phyloP scores from a whole-genome alignment of 2,797 vertebrate genomes.

The Pampus argenteus region DNA sequence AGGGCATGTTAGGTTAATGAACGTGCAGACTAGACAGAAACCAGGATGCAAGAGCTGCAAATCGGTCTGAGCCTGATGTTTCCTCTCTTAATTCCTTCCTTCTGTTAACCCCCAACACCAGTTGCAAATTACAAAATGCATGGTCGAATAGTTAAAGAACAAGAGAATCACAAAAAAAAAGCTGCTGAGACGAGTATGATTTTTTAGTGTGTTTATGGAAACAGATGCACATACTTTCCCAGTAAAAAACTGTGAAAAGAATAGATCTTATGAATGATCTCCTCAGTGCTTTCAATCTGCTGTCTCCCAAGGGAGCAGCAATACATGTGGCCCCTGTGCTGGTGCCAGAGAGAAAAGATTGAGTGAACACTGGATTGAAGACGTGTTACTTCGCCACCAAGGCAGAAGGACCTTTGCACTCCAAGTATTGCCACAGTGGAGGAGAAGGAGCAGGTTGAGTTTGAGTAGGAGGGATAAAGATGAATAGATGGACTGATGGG shows the following conservation, averaged over 20 bases:
- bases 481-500: slow-evolving; percentile 73
- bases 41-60: slow-evolving; percentile 63
- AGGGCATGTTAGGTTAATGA: slow-evolving; percentile 76
- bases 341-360: slow-evolving; percentile 60
- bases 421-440: slow-evolving; percentile 56
- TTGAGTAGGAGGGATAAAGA: slow-evolving; percentile 70
- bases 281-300: slow-evolving; percentile 48
- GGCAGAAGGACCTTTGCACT: slow-evolving; percentile 77
- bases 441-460: slow-evolving; percentile 77
- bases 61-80: slow-evolving; percentile 64
- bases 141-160: slow-evolving; percentile 48
- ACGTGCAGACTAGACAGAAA: slow-evolving; percentile 76
- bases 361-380: slow-evolving; percentile 49
- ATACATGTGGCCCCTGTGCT: slow-evolving; percentile 72
- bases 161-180: slow-evolving; percentile 62
- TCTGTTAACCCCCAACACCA: slow-evolving; percentile 41
- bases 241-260: slow-evolving; percentile 33
- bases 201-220: slow-evolving; percentile 53
- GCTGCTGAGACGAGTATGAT: slow-evolving; percentile 29
- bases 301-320: slow-evolving; percentile 59
- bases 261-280: slow-evolving; percentile 37
- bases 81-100: slow-evolving; percentile 81
- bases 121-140: slow-evolving; percentile 68
- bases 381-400: slow-evolving; percentile 60
- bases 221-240: slow-evolving; percentile 50